Evolutionary conservation across 1,140 invertebrate species (phyloP).

Genomic region (Drosophila rufa): DNA sequence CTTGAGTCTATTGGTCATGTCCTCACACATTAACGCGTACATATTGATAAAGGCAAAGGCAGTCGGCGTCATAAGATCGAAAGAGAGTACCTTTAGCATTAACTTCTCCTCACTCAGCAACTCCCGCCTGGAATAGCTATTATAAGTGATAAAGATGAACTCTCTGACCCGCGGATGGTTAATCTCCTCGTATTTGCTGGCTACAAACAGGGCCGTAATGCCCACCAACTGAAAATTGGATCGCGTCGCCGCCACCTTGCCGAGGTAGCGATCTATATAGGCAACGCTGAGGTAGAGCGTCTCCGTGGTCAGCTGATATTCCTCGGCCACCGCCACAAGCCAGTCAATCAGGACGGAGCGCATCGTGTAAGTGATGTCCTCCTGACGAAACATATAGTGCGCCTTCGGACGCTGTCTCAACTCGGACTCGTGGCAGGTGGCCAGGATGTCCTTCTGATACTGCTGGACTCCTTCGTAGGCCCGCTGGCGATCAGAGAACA

Average conservation of each 20-base stretch:
- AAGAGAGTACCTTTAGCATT: slow-evolving; percentile 94
- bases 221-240: slow-evolving; percentile 97
- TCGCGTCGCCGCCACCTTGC: slow-evolving; percentile 96
- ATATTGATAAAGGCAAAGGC: slow-evolving; percentile 92
- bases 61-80: slow-evolving; percentile 95
- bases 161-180: slow-evolving; percentile 96
- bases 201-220: slow-evolving; percentile 97
- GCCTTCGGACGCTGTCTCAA: slow-evolving; percentile 91
- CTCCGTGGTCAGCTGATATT: slow-evolving; percentile 94
- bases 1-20: slow-evolving; percentile 89
- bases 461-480: slow-evolving; percentile 88
- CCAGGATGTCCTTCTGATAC: slow-evolving; percentile 92
- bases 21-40: slow-evolving; percentile 88
- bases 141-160: slow-evolving; percentile 98
- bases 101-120: slow-evolving; percentile 96
- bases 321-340: slow-evolving; percentile 96
- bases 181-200: slow-evolving; percentile 98
- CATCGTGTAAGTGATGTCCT: slow-evolving; percentile 95
- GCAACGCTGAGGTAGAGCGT: slow-evolving; percentile 96
- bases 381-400: slow-evolving; percentile 97
- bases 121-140: slow-evolving; percentile 96
- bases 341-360: slow-evolving; percentile 96
- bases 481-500: slow-evolving; percentile 68
- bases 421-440: slow-evolving; percentile 90
- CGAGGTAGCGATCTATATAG: slow-evolving; percentile 97